Evolutionary conservation across 1,140 invertebrate genomes (phyloP).

Genomic region (Drosophila takahashii): DNA sequence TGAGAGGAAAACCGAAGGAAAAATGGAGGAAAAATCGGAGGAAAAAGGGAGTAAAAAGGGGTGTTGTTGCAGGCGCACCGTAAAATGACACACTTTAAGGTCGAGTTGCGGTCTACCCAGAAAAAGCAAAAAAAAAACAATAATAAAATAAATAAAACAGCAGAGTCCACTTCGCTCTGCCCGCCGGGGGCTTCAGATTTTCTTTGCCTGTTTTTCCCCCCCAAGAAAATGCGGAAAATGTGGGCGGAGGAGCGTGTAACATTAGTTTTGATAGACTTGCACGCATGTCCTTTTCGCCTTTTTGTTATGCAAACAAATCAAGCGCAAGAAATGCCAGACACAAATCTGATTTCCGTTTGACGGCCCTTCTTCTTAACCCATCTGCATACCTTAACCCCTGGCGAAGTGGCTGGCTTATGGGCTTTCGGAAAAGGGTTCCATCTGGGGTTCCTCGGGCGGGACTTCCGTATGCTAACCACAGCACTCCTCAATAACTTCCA

Average conservation of each 20-base stretch:
- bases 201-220: background rate
- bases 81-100: conserved; percentile 76
- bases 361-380: conserved; percentile 13
- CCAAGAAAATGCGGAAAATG: conserved; percentile 1
- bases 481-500: conserved; percentile 1
- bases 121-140: conserved; percentile 22
- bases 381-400: conserved; percentile 19
- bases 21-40: no score
- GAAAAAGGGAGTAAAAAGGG: background rate
- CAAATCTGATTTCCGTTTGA: conserved; percentile 79
- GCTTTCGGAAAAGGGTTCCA: conserved; percentile 37
- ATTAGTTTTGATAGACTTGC: conserved; percentile 78
- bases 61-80: background rate
- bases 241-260: conserved; percentile 10
- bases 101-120: conserved; percentile 56
- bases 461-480: conserved; percentile 1
- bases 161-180: conserved; percentile 19
- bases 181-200: conserved; percentile 15
- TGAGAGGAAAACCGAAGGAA: conserved; percentile 9
- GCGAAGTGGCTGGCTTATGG: conserved; percentile 68
- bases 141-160: conserved; percentile 45
- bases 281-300: conserved; percentile 54
- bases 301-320: conserved; percentile 72
- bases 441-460: conserved; percentile 3
- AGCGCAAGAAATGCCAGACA: conserved; percentile 52